A percentile compares a stretch with the other conserved stretches of the same genome.
These are phyloP conservation scores for Rhombomys opimus DNA, from an alignment of 2,113 vertebrate genomes.

Conservation along the genomic window DNA sequence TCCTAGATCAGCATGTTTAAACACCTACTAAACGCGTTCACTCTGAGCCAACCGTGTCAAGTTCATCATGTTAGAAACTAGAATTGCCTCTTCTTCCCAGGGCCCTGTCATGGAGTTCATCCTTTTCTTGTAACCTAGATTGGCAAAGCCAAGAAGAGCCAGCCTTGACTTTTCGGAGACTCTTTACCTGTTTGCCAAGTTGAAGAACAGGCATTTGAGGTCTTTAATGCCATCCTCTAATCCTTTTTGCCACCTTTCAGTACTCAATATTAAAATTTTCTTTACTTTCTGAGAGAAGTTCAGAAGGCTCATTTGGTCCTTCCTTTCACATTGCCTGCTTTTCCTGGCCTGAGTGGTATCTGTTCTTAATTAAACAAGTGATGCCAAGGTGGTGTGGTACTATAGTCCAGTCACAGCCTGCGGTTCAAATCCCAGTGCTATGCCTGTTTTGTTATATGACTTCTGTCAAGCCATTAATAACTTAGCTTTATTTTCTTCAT, in stretches of 20 bases:
- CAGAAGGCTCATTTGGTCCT: not conserved
- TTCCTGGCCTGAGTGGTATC: not conserved
- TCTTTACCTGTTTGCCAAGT: not conserved
- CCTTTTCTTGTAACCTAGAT: not conserved
- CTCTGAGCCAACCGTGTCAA: not conserved
- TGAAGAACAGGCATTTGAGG: not conserved
- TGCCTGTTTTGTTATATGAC: conserved; percentile 8
- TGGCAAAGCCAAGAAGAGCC: not conserved
- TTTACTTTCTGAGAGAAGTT: not conserved
- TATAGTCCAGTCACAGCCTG: not conserved
- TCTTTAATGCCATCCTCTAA: not conserved
- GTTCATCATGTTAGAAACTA: not conserved
- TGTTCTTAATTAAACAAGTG: not conserved
- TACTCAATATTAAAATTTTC: not conserved
- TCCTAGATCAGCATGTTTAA: not conserved
- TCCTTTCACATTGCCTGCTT: not conserved
- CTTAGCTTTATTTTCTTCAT: conserved; percentile 30
- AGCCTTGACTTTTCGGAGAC: not conserved
- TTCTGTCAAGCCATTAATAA: conserved; percentile 28
- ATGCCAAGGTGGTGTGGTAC: not conserved
- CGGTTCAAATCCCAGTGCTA: not conserved
- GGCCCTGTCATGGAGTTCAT: not conserved
- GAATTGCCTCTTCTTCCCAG: not conserved
- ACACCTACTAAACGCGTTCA: not conserved
- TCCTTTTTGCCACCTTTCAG: not conserved